Evolutionary conservation across 2,113 vertebrate genomes (phyloP).

Genomic region (Noturus placidus): DNA sequence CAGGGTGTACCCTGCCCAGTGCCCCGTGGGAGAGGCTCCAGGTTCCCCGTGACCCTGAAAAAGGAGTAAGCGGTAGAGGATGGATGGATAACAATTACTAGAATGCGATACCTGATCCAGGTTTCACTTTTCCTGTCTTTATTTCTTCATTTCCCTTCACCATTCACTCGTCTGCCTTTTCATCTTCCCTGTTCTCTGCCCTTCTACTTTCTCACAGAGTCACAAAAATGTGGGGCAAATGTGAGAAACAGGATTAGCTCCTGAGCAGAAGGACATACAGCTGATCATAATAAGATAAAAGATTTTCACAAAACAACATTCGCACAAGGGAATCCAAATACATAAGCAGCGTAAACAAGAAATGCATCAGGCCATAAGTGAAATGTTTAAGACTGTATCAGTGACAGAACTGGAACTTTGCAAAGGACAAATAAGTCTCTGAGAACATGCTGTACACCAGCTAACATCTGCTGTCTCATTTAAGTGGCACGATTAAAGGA

Average conservation of each 20-base stretch:
- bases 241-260: conserved; percentile 26
- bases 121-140: background rate
- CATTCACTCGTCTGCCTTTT: background rate
- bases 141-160: conserved; percentile 10
- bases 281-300: conserved; percentile 32
- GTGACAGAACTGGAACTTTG: background rate
- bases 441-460: background rate
- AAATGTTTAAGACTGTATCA: background rate
- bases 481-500: background rate
- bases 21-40: no score
- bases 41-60: no score
- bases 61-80: no score
- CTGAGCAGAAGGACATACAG: background rate
- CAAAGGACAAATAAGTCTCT: background rate
- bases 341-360: background rate
- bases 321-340: background rate
- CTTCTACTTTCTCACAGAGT: background rate
- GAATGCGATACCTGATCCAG: background rate
- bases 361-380: background rate
- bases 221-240: background rate
- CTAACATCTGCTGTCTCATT: background rate
- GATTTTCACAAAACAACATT: background rate
- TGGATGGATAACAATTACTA: background rate
- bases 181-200: background rate
- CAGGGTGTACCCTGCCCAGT: no score